Base-by-base conservation (phyloP, 2,113 vertebrate species). In the Oryzias melastigma region DNA sequence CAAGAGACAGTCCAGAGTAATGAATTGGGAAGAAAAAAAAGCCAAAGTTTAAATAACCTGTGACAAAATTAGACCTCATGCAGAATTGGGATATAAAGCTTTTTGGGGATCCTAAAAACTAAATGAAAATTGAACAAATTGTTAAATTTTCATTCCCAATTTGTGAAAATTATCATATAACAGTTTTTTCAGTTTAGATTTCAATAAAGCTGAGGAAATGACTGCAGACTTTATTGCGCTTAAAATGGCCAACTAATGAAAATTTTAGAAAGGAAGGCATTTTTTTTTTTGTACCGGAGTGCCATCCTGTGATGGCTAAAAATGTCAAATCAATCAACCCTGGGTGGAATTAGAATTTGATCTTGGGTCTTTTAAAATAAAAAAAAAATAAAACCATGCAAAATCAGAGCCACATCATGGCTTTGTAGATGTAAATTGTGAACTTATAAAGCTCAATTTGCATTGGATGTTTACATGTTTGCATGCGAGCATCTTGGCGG, bases 301-400 rank as follows among this genome's bases (percentile, higher is more conserved):
- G 17, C 65, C 45, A 75, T 67, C 55, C 22, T 15, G 25, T 25
- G 62, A 58, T 68, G 55, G 71, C 35, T 55, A 59, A 73, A 52
- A 62, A 63, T 52, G 52, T n/a, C 62, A 73, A 35, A 16, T 25
- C 63, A 48, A 66, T 75, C 64, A 67, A 57, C 48, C 41, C 57
- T 43, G 20, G 44, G 14, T 15, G 29, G 58, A 66, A 43, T 10
- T 75, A 57, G 62, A 63, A 76, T 77, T 69, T 75, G 52, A 19
- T 25, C 40, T 27, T 17, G 60, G 10, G 10, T 12, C 12, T 10
- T 35, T 12, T 3, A 0, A 35, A 12, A 12, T 10, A 10, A 12
- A 35, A 35, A 35, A 12, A 25, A 58, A 50, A 56, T 40, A 15
- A 53, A 78, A 41, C 63, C 46, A 12, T 7, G 18, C 16, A 44